Base-by-base conservation (phyloP, 2,888 invertebrate species). In the Lissocephala sabroskyi region DNA sequence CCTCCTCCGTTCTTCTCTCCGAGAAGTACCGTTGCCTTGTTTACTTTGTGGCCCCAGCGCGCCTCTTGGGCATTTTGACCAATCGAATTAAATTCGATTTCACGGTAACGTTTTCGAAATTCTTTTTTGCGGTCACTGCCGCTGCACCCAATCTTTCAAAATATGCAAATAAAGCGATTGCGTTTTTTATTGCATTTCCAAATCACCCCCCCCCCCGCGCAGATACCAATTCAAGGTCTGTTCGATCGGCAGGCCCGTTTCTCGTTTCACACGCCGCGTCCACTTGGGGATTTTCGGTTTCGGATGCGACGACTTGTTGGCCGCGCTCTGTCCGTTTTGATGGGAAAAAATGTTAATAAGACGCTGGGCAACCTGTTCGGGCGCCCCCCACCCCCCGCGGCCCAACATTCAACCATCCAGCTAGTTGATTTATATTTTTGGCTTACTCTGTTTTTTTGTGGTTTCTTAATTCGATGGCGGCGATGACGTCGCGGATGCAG, bases 301-400 rank as follows among this genome's bases (percentile, higher is more conserved):
- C 45, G 49, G 48, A 41, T 18, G 26, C 33, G 42, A 29, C 37
- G 52, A 43, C 45, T 41, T 41, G 28, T 43, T 26, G 26, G 11
- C 10, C n/a, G 6, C 7, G 36, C 28, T 45, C 30, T 26, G 35
- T 40, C 11, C 19, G 43, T 52, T 62, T 60, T 56, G 71, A 77
- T 79, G 75, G 78, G 78, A 77, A 79, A 62, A 9, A 17, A 10
- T 11, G 19, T 16, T 17, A 79, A 70, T 70, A n/a, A n/a, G n/a
- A n/a, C n/a, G n/a, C n/a, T n/a, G n/a, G n/a, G n/a, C n/a, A n/a
- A n/a, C n/a, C n/a, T n/a, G n/a, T n/a, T n/a, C n/a, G n/a, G n/a
- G n/a, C n/a, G n/a, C n/a, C n/a, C n/a, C n/a, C n/a, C n/a, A n/a
- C n/a, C n/a, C n/a, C n/a, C n/a, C n/a, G n/a, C n/a, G n/a, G n/a